phyloP scores from a whole-genome alignment of 2,113 vertebrate genomes.

The Pterocles orientalis region DNA sequence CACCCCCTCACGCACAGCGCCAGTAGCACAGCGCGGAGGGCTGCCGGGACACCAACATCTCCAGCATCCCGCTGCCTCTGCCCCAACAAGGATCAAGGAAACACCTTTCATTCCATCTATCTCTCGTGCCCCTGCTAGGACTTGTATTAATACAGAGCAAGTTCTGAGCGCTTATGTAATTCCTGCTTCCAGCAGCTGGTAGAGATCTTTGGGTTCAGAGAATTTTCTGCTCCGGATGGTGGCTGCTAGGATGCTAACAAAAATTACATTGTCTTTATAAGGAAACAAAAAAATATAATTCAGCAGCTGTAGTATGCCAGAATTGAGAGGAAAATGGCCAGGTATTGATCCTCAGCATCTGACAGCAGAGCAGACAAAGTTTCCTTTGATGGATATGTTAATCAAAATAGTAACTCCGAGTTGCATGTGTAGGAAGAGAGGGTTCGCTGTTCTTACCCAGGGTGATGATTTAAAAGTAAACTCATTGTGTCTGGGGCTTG shows the following conservation, averaged over 20 bases:
- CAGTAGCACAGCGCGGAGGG: neutral
- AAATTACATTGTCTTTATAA: neutral
- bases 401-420: neutral
- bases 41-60: neutral
- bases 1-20: neutral
- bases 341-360: neutral
- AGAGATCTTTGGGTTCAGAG: neutral
- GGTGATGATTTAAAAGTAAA: neutral
- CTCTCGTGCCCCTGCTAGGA: neutral
- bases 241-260: neutral
- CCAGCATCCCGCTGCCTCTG: neutral
- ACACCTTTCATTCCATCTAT: neutral
- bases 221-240: neutral
- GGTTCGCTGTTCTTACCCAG: accelerated
- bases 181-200: neutral
- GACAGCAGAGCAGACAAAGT: neutral
- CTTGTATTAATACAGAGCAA: neutral
- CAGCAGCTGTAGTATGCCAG: neutral
- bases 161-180: neutral
- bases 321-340: neutral
- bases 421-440: neutral
- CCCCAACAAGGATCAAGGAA: neutral
- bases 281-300: neutral
- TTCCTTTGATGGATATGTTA: neutral
- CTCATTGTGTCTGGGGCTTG: neutral